Conservation (phyloP, 2,888 invertebrate genomes). For the Busseola fusca region DNA sequence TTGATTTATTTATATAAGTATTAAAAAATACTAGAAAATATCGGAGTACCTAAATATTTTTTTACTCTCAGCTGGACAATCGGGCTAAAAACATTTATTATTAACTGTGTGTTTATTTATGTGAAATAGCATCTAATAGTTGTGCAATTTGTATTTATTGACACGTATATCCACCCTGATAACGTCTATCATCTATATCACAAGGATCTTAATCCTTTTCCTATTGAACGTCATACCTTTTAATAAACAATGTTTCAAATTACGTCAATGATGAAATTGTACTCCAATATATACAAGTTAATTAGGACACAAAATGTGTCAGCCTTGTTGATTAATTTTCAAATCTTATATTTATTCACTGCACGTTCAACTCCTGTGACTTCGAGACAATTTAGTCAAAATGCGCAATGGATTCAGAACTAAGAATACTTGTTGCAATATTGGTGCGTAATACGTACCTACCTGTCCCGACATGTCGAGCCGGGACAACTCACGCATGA, state of each 20-base stretch:
- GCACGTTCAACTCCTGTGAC: background rate
- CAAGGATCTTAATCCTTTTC: conserved; percentile 23
- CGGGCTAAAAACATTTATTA: no score
- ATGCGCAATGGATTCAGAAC: conserved; percentile 6
- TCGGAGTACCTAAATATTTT: no score
- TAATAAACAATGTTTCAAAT: conserved; percentile 19
- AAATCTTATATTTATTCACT: conserved; percentile 1
- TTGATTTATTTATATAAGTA: no score
- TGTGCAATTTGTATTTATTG: conserved; percentile 39
- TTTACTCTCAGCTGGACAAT: no score
- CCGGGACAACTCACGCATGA: conserved; percentile 65
- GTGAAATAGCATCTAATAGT: conserved; percentile 11
- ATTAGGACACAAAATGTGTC: background rate
- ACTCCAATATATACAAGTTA: background rate
- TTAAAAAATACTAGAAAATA: no score
- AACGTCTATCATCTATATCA: conserved; percentile 30
- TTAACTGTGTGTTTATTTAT: background rate
- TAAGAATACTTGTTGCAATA: conserved; percentile 25
- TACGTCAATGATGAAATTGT: background rate
- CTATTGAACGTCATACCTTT: conserved; percentile 12
- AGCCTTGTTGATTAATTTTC: background rate
- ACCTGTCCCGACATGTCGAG: conserved; percentile 72
- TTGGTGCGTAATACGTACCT: conserved; percentile 56
- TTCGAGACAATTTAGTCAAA: background rate
- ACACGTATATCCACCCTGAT: conserved; percentile 14